Conservation (phyloP, 2,888 invertebrate genomes). For the Seladonia tumulorum region DNA sequence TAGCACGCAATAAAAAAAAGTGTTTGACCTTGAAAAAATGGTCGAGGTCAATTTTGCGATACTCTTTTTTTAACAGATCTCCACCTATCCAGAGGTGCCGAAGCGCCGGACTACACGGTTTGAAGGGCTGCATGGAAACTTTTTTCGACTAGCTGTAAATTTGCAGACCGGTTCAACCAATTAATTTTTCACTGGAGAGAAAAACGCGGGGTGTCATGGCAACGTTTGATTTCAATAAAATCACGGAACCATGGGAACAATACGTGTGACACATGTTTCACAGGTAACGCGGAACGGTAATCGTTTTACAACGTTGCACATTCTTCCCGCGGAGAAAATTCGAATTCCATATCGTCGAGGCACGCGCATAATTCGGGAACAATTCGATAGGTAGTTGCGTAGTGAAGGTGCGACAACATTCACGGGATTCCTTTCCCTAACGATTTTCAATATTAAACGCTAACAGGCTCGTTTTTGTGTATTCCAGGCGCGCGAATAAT, state of each 20-base stretch:
- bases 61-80: too few species aligned
- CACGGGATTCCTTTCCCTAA: constrained; percentile 10
- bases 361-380: not conserved
- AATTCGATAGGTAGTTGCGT: constrained; percentile 5
- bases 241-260: too few species aligned
- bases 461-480: constrained; percentile 5
- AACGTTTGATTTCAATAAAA: not conserved
- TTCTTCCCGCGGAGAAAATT: constrained; percentile 3
- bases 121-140: too few species aligned
- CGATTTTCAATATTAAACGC: constrained; percentile 36
- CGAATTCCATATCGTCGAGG: not conserved
- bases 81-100: too few species aligned
- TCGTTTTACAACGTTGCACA: not conserved
- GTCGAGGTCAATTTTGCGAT: too few species aligned
- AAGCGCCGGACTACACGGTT: too few species aligned
- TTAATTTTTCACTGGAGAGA: not conserved
- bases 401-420: constrained; percentile 7
- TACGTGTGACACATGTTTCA: not conserved
- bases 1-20: too few species aligned
- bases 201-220: too few species aligned
- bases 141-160: too few species aligned
- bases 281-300: not conserved
- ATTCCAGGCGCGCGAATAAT: not conserved
- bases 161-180: not conserved
- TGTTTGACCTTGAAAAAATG: too few species aligned